Conservation (phyloP, 2,113 vertebrate genomes). For the Chloroceryle aenea region DNA sequence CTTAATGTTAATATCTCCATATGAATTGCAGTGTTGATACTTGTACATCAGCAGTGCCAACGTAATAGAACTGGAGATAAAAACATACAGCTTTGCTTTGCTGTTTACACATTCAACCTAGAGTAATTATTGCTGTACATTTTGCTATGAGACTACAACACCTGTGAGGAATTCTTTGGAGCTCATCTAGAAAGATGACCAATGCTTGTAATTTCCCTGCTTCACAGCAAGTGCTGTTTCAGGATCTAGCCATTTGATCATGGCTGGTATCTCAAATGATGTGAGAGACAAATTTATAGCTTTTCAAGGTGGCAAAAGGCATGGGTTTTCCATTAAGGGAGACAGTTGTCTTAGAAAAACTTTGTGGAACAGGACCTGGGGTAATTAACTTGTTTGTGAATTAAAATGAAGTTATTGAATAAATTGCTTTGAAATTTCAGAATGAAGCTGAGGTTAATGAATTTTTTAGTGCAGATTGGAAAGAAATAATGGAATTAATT, state of each 20-base stretch:
- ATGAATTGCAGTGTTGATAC: background rate
- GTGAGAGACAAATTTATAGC: background rate
- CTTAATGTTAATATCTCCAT: background rate
- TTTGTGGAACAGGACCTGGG: background rate
- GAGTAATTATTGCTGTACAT: background rate
- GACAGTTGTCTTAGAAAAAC: background rate
- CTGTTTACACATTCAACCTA: background rate
- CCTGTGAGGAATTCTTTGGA: background rate
- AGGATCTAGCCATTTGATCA: background rate
- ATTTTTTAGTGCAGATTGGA: conserved; percentile 29
- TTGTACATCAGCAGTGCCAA: background rate
- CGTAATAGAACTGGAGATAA: background rate
- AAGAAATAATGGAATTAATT: conserved; percentile 40
- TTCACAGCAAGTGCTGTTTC: background rate
- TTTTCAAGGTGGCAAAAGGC: background rate
- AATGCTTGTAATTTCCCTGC: background rate
- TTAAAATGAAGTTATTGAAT: conserved; percentile 27
- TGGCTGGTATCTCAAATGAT: background rate
- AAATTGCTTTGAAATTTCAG: conserved; percentile 20
- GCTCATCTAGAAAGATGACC: background rate
- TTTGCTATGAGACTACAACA: background rate
- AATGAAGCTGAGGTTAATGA: conserved; percentile 37
- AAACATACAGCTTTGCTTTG: background rate
- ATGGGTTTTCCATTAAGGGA: background rate
- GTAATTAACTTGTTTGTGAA: conserved; percentile 42